Evolutionary conservation across 2,888 invertebrate genomes (phyloP), one percentile per base, ranked within the genome.

Genomic region (Andrena camellia): DNA sequence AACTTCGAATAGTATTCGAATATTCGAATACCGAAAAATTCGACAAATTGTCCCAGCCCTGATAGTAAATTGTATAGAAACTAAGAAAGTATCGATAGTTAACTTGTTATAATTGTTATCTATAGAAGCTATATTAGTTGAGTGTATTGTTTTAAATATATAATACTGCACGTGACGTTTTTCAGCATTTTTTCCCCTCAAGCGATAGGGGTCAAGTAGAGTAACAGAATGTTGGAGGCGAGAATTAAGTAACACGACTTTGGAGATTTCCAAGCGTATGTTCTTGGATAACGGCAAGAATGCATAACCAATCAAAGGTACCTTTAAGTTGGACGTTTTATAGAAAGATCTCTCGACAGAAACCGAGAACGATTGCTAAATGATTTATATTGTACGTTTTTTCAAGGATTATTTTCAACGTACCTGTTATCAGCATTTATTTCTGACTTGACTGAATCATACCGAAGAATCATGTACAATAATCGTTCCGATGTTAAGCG

Each of bases 161-260:
- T 89, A 86, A 89, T 89, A 85, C 84, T 87, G 86, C 86, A 90
- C 91, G 88, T 90, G 90, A 91, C 87, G 85, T 93, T 92, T 93
- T 93, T 93, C 93, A 93, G 93, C 92, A 91, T 92, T 91, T 92
- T 93, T 93, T 91, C 93, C 91, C 92, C 90, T 90, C 91, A 89
- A 89, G 86, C 91, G 84, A 88, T 93, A 89, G 83, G 79, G 81
- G 83, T 86, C 78, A 86, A 88, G 73, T 88, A 89, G 67, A 84
- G 68, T 89, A 91, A 89, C 86, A 87, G 86, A 89, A 86, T 84
- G 86, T 89, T 92, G 90, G 90, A 90, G 91, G 86, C 90, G 86
- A 91, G 92, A 92, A 88, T 89, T 92, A 89, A 88, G 84, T 91
- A 85, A 83, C 52, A 52, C 64, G 48, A 82, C 71, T 81, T 86